Evolutionary conservation across 2,888 invertebrate genomes (phyloP).

Genomic region (Melanchra persicariae): DNA sequence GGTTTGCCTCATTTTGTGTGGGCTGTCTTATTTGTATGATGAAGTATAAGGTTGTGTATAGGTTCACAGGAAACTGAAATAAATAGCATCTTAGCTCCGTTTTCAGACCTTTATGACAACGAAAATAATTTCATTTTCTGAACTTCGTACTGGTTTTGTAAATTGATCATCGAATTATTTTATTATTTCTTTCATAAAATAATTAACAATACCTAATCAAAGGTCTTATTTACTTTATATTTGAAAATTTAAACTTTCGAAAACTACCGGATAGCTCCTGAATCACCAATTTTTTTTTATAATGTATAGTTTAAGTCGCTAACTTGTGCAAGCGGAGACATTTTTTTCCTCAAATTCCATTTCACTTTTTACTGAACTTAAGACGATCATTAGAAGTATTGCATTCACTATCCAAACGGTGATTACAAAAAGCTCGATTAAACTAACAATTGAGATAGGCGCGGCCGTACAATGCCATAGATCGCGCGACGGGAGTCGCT

Average conservation of each 20-base stretch:
- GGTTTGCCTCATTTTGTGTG: slow-evolving; percentile 44
- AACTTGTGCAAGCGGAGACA: slow-evolving; percentile 45
- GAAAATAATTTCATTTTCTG: too few species aligned
- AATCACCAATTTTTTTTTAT: not conserved
- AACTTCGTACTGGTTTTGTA: not conserved
- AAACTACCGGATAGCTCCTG: not conserved
- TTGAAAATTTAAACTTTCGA: not conserved
- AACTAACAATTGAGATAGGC: slow-evolving; percentile 87
- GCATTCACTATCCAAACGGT: slow-evolving; percentile 80
- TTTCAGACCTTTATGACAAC: too few species aligned
- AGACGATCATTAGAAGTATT: slow-evolving; percentile 71
- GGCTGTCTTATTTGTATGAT: slow-evolving; percentile 37
- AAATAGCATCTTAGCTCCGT: too few species aligned
- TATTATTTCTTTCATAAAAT: not conserved
- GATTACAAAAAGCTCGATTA: slow-evolving; percentile 87
- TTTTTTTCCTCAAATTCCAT: slow-evolving; percentile 59
- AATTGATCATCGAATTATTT: not conserved
- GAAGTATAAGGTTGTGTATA: not conserved
- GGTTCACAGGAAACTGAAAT: too few species aligned
- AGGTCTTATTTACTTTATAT: not conserved
- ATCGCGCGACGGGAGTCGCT: slow-evolving; percentile 85
- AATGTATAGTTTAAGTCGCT: slow-evolving; percentile 23
- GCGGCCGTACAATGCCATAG: slow-evolving; percentile 85
- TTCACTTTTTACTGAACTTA: slow-evolving; percentile 76
- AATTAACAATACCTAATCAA: too few species aligned